Base-by-base conservation (phyloP, 1,140 invertebrate genomes). In the Carcinoscorpius rotundicauda region DNA sequence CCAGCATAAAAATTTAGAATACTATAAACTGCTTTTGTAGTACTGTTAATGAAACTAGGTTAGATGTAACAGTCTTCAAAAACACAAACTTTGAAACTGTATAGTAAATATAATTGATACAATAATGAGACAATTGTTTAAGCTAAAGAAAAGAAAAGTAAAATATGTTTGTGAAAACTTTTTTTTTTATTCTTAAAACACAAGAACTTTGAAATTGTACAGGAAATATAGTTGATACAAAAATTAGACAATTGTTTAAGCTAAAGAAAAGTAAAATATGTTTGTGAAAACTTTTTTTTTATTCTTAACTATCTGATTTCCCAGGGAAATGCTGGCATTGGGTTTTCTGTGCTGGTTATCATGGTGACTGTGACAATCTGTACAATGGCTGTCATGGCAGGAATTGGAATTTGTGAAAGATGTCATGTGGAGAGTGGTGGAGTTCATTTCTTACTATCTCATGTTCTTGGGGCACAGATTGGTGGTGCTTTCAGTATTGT, bases 371-470 rank as follows among this genome's bases (percentile, higher is more conserved):
- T 95, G 61, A 84, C 87, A 68, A 86, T 95, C 67, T 92, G 90
- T 57, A 77, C 96, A 69, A 87, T 96, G 61, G 89, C 91, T 61
- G 91, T 96, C 4, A 81, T 97, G 49, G 93, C 93, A 73, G 93
- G 92, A 51, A 91, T 97, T 62, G 94, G 93, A 57, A 95, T 98
- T 72, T 96, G 92, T 80, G 93, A 97, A 79, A 78, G 93, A 76
- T 95, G 92, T 79, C 83, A 91, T 69, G 87, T 97, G 72, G 89
- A 93, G 79, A 93, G 89, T 79, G 94, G 94, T 51, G 94, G 94
- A 50, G 91, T 98, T 10, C 97, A 97, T 78, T 96, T 96, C 78
- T 81, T 98, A 59, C 77, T 98, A 52, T 90, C 92, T 0, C 92
- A 97, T 75, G 93, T 97, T 4, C 78, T 98, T 6, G 95, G 95